Base-by-base conservation (phyloP, 1,140 invertebrate species). In the Medauroidea extradentata region DNA sequence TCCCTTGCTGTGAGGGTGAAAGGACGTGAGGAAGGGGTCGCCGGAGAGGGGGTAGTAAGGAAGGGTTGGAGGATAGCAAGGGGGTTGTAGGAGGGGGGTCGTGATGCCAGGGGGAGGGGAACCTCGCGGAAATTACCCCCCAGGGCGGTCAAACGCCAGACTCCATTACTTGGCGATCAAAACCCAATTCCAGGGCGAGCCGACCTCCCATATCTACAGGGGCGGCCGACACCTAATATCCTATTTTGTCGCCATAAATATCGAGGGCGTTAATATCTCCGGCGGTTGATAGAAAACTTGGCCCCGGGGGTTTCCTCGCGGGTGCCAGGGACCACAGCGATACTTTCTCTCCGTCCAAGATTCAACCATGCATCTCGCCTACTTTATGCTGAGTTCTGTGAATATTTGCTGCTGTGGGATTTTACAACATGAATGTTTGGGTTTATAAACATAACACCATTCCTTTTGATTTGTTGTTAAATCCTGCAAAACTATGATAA, bases 221-320 rank as follows among this genome's bases (percentile, higher is more conserved):
- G 5, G 18, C 44, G 24, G 24, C 44, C 18, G 52, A 27, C 52
- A 53, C 27, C 52, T 53, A 53, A 53, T 53, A 53, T 53, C 52
- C 52, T 53, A 53, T 53, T 53, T 53, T 53, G 52, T 53, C 52
- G 52, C 27, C 52, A 53, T 53, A 53, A 53, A 53, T 53, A 53
- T 53, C 24, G 27, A 51, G 29, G 29, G 27, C 39, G 52, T 42
- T 53, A 53, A 53, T 53, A 53, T 53, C 29, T 34, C n/a, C 18
- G 29, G 27, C 21, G 27, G 23, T 34, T 34, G n/a, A 34, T 34
- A 34, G 29, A 34, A 34, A 34, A 34, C 29, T 34, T 34, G 29
- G 5, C 29, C 29, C 29, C 29, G 11, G 29, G 29, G 29, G 11
- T 4, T 4, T 34, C n/a, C n/a, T 34, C 11, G 29, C 29, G 29